Evolutionary conservation across 2,888 invertebrate species (phyloP).

Genomic region (Entomobrya multifasciata): DNA sequence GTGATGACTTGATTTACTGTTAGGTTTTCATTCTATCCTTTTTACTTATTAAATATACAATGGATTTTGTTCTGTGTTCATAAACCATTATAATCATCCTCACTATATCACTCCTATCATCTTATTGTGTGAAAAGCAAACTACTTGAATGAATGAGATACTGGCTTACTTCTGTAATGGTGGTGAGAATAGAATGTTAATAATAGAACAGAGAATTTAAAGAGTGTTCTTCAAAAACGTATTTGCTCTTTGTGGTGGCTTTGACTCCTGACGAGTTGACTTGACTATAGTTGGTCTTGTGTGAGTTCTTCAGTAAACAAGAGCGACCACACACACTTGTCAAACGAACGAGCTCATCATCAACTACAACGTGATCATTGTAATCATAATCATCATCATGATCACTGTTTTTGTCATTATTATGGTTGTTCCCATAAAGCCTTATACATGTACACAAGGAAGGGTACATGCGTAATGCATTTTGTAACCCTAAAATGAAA

Average conservation of each 20-base stretch:
- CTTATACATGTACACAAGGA: not conserved
- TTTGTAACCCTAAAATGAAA: constrained; percentile 55
- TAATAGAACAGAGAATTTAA: too few relatives aligned
- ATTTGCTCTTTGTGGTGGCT: not conserved
- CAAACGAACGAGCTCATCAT: constrained; percentile 50
- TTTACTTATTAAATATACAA: not conserved
- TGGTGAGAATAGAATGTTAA: not conserved
- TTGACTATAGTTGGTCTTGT: constrained; percentile 14
- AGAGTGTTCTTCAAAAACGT: not conserved
- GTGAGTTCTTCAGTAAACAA: constrained; percentile 27
- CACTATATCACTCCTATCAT: not conserved
- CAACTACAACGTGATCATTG: too few relatives aligned
- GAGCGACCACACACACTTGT: constrained; percentile 16
- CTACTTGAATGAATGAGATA: not conserved
- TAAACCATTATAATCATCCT: too few relatives aligned
- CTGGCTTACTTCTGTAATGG: not conserved
- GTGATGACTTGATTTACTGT: not conserved
- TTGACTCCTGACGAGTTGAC: not conserved
- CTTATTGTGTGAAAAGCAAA: not conserved
- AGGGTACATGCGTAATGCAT: not conserved
- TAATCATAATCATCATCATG: not conserved
- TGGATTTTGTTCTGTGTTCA: too few relatives aligned
- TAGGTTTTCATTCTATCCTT: not conserved
- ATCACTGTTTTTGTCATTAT: constrained; percentile 12
- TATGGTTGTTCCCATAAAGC: constrained; percentile 6